Evolutionary conservation across 2,797 vertebrate species (phyloP).

Genomic region (Mallotus villosus): DNA sequence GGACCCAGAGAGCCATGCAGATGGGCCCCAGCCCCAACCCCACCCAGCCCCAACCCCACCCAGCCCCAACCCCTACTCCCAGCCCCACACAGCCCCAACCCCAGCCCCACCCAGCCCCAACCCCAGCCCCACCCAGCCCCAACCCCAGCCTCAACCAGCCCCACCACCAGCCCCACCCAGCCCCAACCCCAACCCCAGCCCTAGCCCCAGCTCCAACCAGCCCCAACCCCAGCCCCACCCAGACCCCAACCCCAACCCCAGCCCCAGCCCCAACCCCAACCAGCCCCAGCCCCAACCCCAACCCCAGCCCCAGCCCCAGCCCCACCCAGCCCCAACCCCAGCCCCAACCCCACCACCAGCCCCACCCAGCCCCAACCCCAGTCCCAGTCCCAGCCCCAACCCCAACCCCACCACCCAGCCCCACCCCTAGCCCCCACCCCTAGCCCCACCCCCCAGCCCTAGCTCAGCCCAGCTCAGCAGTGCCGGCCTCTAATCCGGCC

Average conservation of each 20-base stretch:
- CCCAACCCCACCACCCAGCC: too few species aligned
- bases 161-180: neutral
- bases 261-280: neutral
- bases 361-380: neutral
- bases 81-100: too few species aligned
- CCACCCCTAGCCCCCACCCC: neutral
- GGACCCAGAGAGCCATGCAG: neutral
- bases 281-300: neutral
- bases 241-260: neutral
- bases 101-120: too few species aligned
- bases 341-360: neutral
- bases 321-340: neutral
- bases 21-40: neutral
- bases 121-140: neutral
- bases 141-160: neutral
- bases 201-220: too few species aligned
- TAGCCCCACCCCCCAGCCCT: neutral
- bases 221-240: neutral
- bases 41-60: neutral
- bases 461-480: neutral
- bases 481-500: neutral
- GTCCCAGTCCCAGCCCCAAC: neutral
- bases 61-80: neutral
- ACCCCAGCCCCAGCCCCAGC: neutral
- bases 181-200: neutral